Percentiles rank a stretch among this genome's conserved stretches.
These are phyloP conservation scores for Phoebastria nigripes DNA, from an alignment of 2,797 vertebrate species.

Conservation along the genomic window DNA sequence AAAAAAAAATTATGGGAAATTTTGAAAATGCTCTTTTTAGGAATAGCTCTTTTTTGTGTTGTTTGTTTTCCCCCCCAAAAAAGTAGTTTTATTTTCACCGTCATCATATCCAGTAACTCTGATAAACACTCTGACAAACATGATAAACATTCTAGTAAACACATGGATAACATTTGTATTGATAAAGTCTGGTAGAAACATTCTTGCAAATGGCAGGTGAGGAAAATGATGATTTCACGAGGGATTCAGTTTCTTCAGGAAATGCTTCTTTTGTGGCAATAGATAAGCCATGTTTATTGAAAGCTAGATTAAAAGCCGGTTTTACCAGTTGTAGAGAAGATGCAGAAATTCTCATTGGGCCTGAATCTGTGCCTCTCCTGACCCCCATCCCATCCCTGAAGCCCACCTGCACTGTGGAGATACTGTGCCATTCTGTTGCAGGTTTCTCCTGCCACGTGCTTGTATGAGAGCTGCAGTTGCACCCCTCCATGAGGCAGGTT, in stretches of 20 bases:
- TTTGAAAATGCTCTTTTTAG: not conserved
- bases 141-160: not conserved
- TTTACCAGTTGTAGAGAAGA: not conserved
- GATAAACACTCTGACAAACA: not conserved
- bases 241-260: not conserved
- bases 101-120: not conserved
- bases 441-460: not conserved
- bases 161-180: not conserved
- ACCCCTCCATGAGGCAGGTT: not conserved
- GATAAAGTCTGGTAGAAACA: not conserved
- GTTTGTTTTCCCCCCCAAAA: not conserved
- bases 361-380: not conserved
- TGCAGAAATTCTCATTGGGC: not conserved
- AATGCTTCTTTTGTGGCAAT: not conserved
- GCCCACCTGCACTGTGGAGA: not conserved
- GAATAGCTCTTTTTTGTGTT: not conserved
- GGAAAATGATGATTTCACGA: not conserved
- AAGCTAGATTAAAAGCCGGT: not conserved
- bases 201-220: not conserved
- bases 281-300: not conserved
- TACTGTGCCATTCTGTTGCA: not conserved
- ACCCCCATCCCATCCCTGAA: not conserved
- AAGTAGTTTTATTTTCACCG: not conserved
- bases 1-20: not conserved
- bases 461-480: not conserved